Evolutionary conservation across 2,797 vertebrate genomes (phyloP).

Genomic region (Poeciliopsis presidionis): DNA sequence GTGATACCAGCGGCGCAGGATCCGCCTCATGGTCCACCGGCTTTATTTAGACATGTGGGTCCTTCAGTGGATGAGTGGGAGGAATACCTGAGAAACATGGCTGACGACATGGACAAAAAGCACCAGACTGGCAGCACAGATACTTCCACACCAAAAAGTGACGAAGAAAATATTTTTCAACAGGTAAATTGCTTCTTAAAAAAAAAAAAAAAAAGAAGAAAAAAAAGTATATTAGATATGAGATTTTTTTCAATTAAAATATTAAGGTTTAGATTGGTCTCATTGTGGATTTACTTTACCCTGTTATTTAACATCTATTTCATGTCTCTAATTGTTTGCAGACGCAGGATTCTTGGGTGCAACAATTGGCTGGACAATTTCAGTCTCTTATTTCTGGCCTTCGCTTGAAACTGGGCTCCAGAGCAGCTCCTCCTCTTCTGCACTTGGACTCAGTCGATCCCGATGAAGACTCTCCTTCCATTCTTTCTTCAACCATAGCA

Average conservation of each 20-base stretch:
- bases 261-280: background rate
- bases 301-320: background rate
- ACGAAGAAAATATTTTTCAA: constrained; percentile 78
- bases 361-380: constrained; percentile 77
- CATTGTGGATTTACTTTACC: background rate
- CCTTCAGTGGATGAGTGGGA: constrained; percentile 86
- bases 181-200: constrained; percentile 75
- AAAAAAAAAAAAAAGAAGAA: too few species aligned
- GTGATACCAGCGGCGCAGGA: constrained; percentile 47
- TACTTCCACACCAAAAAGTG: constrained; percentile 4
- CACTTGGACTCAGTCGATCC: constrained; percentile 54
- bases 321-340: constrained; percentile 43
- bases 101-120: constrained; percentile 57
- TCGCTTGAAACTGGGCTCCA: constrained; percentile 74
- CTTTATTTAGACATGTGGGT: constrained; percentile 81
- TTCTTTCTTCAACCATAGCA: constrained; percentile 11
- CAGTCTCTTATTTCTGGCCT: constrained; percentile 76
- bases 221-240: too few species aligned
- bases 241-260: background rate
- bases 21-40: constrained; percentile 46
- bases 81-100: constrained; percentile 76
- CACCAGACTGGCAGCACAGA: constrained; percentile 27
- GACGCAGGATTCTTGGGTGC: constrained; percentile 73
- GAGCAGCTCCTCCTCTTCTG: constrained; percentile 64
- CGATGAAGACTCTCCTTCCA: constrained; percentile 37